Percentiles rank a stretch among this genome's conserved stretches.
phyloP scores from a whole-genome alignment of 2,113 vertebrate genomes.

The Theropithecus gelada region DNA sequence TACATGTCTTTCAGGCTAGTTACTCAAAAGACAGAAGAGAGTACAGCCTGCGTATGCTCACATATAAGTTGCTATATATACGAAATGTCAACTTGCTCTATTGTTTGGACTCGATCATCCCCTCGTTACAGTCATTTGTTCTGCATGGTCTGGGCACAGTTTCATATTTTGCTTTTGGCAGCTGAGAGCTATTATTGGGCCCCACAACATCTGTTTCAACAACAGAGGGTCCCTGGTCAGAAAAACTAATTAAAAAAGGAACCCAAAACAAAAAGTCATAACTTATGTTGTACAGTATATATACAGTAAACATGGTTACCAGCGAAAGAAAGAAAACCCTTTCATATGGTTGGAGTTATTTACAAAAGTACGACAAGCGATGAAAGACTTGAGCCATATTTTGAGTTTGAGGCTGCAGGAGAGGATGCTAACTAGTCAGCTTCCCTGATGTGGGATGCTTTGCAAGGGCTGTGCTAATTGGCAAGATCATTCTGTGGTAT shows the following conservation, averaged over 20 bases:
- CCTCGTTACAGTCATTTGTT: slow-evolving; percentile 77
- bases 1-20: not conserved
- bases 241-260: slow-evolving; percentile 85
- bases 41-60: not conserved
- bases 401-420: slow-evolving; percentile 65
- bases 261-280: slow-evolving; percentile 81
- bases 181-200: slow-evolving; percentile 85
- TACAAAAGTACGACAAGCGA: slow-evolving; percentile 79
- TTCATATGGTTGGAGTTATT: slow-evolving; percentile 76
- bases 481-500: slow-evolving; percentile 55
- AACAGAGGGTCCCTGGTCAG: slow-evolving; percentile 81
- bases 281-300: slow-evolving; percentile 64
- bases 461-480: slow-evolving; percentile 69
- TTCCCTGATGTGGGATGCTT: slow-evolving; percentile 51
- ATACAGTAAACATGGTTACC: slow-evolving; percentile 79
- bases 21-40: not conserved
- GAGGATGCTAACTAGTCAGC: slow-evolving; percentile 18
- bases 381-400: slow-evolving; percentile 79
- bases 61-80: not conserved
- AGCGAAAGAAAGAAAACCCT: slow-evolving; percentile 77
- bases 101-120: slow-evolving; percentile 37
- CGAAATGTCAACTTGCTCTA: not conserved
- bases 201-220: slow-evolving; percentile 85
- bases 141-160: slow-evolving; percentile 74
- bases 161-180: slow-evolving; percentile 81